These are phyloP conservation scores for Tarsius wallacei DNA, from an alignment of 2,797 vertebrate genomes.

Conservation along the genomic window DNA sequence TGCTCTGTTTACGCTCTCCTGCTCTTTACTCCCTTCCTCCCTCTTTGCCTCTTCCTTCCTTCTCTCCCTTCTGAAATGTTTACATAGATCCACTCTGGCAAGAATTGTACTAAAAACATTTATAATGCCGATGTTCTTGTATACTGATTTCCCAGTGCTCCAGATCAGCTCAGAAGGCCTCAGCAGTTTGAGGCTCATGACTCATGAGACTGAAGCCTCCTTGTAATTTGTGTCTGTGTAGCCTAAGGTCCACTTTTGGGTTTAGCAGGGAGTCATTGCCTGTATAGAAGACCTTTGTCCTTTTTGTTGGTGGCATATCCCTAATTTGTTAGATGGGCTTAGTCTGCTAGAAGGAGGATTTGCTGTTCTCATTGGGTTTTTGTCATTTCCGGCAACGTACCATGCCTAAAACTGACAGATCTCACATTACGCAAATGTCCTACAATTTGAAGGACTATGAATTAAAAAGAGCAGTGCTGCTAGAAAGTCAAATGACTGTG, in stretches of 20 bases:
- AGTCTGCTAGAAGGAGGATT: background rate
- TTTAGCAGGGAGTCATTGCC: background rate
- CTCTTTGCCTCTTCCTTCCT: background rate
- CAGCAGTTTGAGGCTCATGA: constrained; percentile 11
- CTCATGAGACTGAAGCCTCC: background rate
- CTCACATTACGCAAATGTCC: background rate
- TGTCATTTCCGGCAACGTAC: background rate
- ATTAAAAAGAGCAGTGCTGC: background rate
- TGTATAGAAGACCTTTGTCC: background rate
- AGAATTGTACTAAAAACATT: background rate
- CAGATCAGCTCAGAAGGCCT: background rate
- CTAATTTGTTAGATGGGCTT: background rate
- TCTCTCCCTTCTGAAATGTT: background rate
- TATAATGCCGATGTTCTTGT: background rate
- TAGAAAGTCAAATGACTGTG: background rate
- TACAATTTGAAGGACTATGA: background rate
- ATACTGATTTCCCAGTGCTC: background rate
- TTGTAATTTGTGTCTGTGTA: background rate
- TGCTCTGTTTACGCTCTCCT: background rate
- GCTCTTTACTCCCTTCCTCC: background rate
- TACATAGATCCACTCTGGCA: background rate
- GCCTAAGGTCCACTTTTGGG: background rate
- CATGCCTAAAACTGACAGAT: background rate
- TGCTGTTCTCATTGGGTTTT: background rate
- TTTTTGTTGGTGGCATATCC: background rate